A percentile compares a stretch with the other conserved stretches of the same genome.
Evolutionary conservation across 2,797 vertebrate genomes (phyloP).

Genomic region (Nannoperca obscura): DNA sequence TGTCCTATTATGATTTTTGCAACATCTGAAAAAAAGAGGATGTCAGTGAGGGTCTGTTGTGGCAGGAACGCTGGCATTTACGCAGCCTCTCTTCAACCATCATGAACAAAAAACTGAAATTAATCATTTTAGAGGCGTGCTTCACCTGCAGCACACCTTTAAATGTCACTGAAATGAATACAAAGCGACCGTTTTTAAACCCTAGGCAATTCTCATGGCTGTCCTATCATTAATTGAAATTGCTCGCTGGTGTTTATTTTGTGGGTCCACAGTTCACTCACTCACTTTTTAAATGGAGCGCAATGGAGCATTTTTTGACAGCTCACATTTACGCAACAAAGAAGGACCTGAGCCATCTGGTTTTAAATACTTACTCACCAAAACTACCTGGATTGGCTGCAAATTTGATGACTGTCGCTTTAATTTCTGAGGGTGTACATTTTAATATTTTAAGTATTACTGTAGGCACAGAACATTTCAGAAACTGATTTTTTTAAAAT

Average conservation of each 20-base stretch:
- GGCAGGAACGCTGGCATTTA: not conserved
- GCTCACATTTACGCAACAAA: not conserved
- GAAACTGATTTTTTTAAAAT: not conserved
- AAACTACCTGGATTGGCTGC: not conserved
- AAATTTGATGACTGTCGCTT: not conserved
- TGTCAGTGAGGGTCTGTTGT: not conserved
- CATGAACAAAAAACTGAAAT: not conserved
- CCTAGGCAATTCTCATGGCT: not conserved
- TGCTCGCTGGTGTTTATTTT: not conserved
- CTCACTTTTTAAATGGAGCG: not conserved
- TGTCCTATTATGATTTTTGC: no score
- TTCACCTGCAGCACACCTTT: not conserved
- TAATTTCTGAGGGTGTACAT: not conserved
- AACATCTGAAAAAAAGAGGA: not conserved
- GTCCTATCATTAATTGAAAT: not conserved
- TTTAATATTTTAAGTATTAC: not conserved
- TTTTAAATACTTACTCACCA: not conserved
- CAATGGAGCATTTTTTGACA: not conserved
- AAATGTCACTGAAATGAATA: constrained; percentile 6
- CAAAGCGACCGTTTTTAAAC: not conserved
- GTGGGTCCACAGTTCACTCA: not conserved
- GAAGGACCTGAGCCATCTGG: not conserved
- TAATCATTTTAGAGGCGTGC: not conserved
- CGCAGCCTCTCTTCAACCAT: not conserved
- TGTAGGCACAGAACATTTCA: not conserved